A percentile compares a stretch with the other conserved stretches of the same genome.
phyloP scores from a whole-genome alignment of 2,888 invertebrate species.

The Punctoribates punctum region DNA sequence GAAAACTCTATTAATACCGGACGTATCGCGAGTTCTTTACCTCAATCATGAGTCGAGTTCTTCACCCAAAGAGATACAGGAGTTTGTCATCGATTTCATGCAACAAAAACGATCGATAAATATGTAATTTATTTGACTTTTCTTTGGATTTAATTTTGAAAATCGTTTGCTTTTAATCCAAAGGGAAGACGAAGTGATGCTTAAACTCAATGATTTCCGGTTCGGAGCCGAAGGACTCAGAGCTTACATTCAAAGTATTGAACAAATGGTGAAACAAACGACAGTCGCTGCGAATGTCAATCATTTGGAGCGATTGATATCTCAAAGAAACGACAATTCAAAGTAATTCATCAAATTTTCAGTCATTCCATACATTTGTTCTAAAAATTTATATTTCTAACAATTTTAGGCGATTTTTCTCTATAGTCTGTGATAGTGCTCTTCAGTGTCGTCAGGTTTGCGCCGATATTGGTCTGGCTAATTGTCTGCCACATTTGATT shows the following conservation, averaged over 20 bases:
- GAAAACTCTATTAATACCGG: slow-evolving; percentile 43
- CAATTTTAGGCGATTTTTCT: not conserved
- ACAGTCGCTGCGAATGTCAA: not conserved
- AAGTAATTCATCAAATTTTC: not conserved
- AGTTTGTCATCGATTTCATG: slow-evolving; percentile 5
- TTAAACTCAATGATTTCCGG: slow-evolving; percentile 5
- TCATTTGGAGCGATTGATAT: not conserved
- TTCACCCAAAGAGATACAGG: not conserved
- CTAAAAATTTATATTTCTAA: not conserved
- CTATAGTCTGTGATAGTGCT: slow-evolving; percentile 5
- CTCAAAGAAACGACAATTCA: not conserved
- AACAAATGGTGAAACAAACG: not conserved
- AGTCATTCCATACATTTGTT: not conserved
- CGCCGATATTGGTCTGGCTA: slow-evolving; percentile 4
- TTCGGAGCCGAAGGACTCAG: not conserved
- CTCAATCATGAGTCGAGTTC: not conserved
- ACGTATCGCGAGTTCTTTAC: slow-evolving; percentile 44
- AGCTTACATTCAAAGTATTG: not conserved
- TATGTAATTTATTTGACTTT: slow-evolving; percentile 17
- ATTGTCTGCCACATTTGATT: slow-evolving; percentile 11
- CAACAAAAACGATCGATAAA: slow-evolving; percentile 17
- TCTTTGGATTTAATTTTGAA: too few relatives aligned
- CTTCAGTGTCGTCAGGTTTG: not conserved
- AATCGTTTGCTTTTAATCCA: not conserved
- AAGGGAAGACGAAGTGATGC: slow-evolving; percentile 1